Base-by-base conservation (phyloP, 2,888 invertebrate genomes). In the Cephus spinipes region DNA sequence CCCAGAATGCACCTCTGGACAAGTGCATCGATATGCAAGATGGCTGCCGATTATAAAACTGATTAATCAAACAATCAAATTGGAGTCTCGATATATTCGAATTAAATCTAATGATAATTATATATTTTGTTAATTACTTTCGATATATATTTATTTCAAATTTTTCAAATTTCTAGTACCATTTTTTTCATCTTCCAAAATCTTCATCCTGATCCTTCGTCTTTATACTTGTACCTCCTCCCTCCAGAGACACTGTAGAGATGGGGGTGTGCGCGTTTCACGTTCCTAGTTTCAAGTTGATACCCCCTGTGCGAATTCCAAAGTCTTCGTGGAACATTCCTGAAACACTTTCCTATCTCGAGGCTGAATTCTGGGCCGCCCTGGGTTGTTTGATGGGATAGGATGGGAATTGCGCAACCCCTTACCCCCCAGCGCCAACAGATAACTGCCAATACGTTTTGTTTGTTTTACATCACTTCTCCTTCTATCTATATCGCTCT, bases 381-480 rank as follows among this genome's bases (percentile, higher is more conserved):
- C 23, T 35, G 69, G 69, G 76, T 33, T 68, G 12, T 11, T 68
- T 75, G 34, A 35, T 34, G n/a, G 36, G 76, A 34, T 76, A 31
- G 76, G 40, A 40, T 40, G 40, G 40, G 40, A 40, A 40, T 73
- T 68, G 76, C 76, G 30, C 69, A 15, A 32, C 69, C 31, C 32
- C 69, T 76, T 40, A 23, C 40, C 76, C 40, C 76, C 55, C 71
- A 30, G 73, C 55, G 73, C 74, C 15, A 40, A 12, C 23, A 77
- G 77, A 74, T 74, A 73, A 77, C 74, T 34, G 77, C 74, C 77
- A 74, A 55, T 77, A 77, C 77, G 74, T 77, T 77, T 77, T 74
- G 68, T 77, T 74, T 77, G 74, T 74, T 77, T 77, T 77, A 35
- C 74, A 77, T 77, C 69, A 30, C 30, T 32, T 77, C 69, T 69